Conservation (phyloP, 1,140 invertebrate genomes). For the Daktulosphaira vitifoliae region DNA sequence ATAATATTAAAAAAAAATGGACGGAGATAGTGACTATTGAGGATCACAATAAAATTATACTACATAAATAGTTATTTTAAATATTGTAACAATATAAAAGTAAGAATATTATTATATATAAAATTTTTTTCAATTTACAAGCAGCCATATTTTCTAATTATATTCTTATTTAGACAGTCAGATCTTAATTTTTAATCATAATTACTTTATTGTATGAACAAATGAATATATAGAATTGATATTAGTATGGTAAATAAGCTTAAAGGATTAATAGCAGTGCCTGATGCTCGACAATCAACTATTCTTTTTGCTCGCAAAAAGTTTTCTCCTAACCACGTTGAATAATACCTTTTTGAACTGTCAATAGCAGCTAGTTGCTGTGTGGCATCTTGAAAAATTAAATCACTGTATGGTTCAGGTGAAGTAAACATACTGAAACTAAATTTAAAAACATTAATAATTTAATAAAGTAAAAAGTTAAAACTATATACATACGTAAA, state of each 20-base stretch:
- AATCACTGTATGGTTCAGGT: constrained; percentile 64
- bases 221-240: neutral
- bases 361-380: constrained; percentile 67
- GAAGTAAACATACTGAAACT: constrained; percentile 87
- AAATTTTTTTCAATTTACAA: too few relatives aligned
- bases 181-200: too few relatives aligned
- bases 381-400: constrained; percentile 88
- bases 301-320: constrained; percentile 67
- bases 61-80: too few relatives aligned
- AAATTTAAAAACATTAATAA: constrained; percentile 25
- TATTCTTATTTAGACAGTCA: too few relatives aligned
- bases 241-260: constrained; percentile 10
- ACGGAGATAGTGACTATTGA: too few relatives aligned
- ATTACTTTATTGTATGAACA: too few relatives aligned
- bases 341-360: constrained; percentile 53
- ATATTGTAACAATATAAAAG: too few relatives aligned
- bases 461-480: neutral
- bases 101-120: too few relatives aligned
- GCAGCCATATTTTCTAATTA: too few relatives aligned
- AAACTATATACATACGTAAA: constrained; percentile 54
- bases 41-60: too few relatives aligned
- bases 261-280: neutral
- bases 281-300: constrained; percentile 64
- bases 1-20: too few relatives aligned
- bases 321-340: constrained; percentile 60